Evolutionary conservation across 2,888 invertebrate species (phyloP).

Genomic region (Malthinus flaveolus): DNA sequence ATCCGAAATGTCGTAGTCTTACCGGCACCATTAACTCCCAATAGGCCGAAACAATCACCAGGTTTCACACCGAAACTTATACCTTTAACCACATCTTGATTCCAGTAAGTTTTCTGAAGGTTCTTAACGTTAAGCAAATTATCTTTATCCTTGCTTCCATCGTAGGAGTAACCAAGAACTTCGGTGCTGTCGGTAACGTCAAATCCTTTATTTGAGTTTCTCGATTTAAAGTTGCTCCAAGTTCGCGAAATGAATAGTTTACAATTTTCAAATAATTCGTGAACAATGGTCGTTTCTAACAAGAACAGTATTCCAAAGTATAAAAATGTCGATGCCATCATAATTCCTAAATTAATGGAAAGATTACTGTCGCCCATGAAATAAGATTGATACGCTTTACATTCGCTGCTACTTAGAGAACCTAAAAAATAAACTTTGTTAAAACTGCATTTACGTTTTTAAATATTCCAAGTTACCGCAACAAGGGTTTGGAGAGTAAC

Average conservation of each 20-base stretch:
- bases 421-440: constrained; percentile 7
- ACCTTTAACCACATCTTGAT: constrained; percentile 51
- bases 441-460: neutral
- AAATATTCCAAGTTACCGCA: constrained; percentile 40
- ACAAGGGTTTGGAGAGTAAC: constrained; percentile 42
- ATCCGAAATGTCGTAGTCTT: constrained; percentile 86
- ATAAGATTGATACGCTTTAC: constrained; percentile 18
- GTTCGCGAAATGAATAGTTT: too few species aligned
- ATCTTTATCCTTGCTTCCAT: neutral
- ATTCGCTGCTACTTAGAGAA: constrained; percentile 4
- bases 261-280: too few species aligned
- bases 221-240: neutral
- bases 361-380: constrained; percentile 10
- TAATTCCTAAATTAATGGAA: constrained; percentile 5
- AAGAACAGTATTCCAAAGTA: constrained; percentile 18
- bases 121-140: constrained; percentile 62
- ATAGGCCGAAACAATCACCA: constrained; percentile 81
- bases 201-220: neutral
- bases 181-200: constrained; percentile 36
- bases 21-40: constrained; percentile 88
- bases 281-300: constrained; percentile 13
- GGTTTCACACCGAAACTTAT: constrained; percentile 67
- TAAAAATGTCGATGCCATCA: constrained; percentile 11
- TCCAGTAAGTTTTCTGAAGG: constrained; percentile 64
- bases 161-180: neutral